Base-by-base conservation (phyloP, 2,113 vertebrate genomes). In the Charadrius vociferus region DNA sequence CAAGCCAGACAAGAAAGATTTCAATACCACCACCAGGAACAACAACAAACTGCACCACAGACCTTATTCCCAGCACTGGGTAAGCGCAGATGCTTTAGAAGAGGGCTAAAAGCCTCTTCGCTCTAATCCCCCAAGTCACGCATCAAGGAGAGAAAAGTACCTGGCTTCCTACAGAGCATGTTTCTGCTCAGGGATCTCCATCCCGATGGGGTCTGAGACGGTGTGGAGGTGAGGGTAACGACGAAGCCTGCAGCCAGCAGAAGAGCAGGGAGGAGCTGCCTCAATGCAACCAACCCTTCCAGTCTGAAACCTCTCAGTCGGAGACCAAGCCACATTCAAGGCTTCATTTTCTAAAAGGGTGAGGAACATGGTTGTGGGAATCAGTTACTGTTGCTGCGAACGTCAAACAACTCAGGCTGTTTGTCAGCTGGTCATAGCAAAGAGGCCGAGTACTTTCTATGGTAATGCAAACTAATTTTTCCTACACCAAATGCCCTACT, bases 361-460 rank as follows among this genome's bases (percentile, higher is more conserved):
- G 73, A 20, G 47, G 59, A 93, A 19, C 1, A 0, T 14, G 47
- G 32, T 37, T 71, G 30, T 71, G 47, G 55, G 66, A 83, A 55
- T 34, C 5, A 1, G 50, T 71, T 37, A 21, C 45, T 20, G 29
- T 52, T 74, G 72, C 8, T 30, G 41, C 0, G 1, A 27, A 0
- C 11, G 1, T 73, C 81, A 84, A 5, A 56, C 7, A 70, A 22
- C 37, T 71, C 29, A 14, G 47, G n/a, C n/a, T 67, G 6, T 73
- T 88, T 70, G 30, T 58, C 81, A 89, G 32, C 41, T 83, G 74
- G 12, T 59, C 5, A 0, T 41, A 81, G 32, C 43, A 77, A 65
- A 80, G 39, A 66, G n/a, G 36, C 41, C 6, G 39, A 74, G 66
- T n/a, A 6, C 13, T n/a, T 87, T 45, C 50, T 2, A 1, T 58